Evolutionary conservation across 1,140 invertebrate genomes (phyloP).

Genomic region (Leguminivora glycinivorella): DNA sequence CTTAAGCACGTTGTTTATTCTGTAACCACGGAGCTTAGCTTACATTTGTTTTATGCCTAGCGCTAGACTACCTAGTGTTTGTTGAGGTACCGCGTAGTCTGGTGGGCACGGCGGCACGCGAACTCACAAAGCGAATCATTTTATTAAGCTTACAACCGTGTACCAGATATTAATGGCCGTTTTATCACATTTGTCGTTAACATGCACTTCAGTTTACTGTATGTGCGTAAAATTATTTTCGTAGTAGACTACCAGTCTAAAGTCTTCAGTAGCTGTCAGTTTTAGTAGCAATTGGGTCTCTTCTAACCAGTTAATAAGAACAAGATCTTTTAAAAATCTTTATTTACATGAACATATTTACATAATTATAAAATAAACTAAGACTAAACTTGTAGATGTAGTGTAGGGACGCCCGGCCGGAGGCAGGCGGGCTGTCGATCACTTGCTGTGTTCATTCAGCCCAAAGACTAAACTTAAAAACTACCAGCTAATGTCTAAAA

Average conservation of each 20-base stretch:
- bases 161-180: constrained; percentile 14
- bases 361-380: too few relatives aligned
- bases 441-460: too few relatives aligned
- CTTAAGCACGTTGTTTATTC: neutral
- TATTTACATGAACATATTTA: too few relatives aligned
- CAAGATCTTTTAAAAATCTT: too few relatives aligned
- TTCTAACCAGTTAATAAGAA: too few relatives aligned
- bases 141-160: constrained; percentile 9
- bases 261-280: too few relatives aligned
- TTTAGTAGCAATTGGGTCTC: too few relatives aligned
- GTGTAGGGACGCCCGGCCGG: too few relatives aligned
- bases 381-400: too few relatives aligned
- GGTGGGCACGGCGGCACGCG: neutral
- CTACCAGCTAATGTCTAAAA: too few relatives aligned
- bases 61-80: neutral
- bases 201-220: neutral
- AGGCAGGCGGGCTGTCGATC: too few relatives aligned
- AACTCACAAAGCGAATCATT: neutral
- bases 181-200: constrained; percentile 14
- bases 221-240: neutral
- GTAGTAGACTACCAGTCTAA: neutral
- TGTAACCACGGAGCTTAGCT: neutral
- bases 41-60: neutral
- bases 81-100: neutral
- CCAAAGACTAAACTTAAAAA: too few relatives aligned